Evolutionary conservation across 2,888 invertebrate genomes (phyloP).

Genomic region (Epinotia ramella): DNA sequence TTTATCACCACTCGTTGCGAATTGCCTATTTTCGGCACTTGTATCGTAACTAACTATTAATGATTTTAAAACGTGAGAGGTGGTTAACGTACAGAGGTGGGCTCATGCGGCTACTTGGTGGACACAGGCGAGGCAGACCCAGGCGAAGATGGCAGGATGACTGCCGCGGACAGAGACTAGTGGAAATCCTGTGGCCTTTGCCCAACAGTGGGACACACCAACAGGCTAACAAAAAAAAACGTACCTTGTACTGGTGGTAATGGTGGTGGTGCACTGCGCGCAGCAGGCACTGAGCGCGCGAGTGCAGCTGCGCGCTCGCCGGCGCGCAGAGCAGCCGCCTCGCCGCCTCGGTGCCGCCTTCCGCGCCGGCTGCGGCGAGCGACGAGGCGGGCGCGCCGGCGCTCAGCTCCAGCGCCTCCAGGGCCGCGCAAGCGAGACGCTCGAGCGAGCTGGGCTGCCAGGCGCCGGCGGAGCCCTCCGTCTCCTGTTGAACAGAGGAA

Average conservation of each 20-base stretch:
- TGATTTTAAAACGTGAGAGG: no score
- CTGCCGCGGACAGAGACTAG: no score
- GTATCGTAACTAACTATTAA: no score
- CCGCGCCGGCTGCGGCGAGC: conserved; percentile 61
- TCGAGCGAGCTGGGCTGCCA: conserved; percentile 78
- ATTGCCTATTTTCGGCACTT: no score
- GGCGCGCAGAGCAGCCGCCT: conserved; percentile 77
- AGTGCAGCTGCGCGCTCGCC: conserved; percentile 74
- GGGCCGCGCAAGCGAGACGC: conserved; percentile 76
- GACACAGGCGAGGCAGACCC: no score
- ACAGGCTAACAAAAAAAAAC: no score
- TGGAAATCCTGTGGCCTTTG: no score
- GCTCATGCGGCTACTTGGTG: no score
- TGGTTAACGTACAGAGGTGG: no score
- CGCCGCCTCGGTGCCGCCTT: conserved; percentile 71
- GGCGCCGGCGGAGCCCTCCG: conserved; percentile 63
- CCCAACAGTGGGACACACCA: no score
- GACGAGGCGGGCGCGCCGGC: conserved; percentile 61
- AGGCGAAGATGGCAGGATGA: no score
- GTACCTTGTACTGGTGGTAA: conserved; percentile 95
- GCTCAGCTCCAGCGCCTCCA: conserved; percentile 76
- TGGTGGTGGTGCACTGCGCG: conserved; percentile 90
- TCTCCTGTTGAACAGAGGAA: conserved; percentile 60
- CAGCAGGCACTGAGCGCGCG: conserved; percentile 91
- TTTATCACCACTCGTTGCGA: no score